These are phyloP conservation scores for Ochlodes sylvanus DNA, from an alignment of 2,888 invertebrate species.

Conservation along the genomic window DNA sequence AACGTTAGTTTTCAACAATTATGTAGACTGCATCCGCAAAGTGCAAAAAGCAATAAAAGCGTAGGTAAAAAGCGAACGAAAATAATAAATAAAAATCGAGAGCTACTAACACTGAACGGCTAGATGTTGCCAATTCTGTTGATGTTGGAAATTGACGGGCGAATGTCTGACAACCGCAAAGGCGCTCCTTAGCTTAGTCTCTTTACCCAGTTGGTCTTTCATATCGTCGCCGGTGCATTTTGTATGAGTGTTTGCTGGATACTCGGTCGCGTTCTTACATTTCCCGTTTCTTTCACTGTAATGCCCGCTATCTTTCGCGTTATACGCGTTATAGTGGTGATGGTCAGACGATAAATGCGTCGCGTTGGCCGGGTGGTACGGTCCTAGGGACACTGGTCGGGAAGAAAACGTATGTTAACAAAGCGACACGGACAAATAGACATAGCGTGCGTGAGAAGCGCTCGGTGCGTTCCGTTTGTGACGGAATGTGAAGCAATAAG, in stretches of 20 bases:
- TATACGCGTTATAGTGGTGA: conserved; percentile 78
- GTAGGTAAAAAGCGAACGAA: conserved; percentile 48
- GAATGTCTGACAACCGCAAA: conserved; percentile 87
- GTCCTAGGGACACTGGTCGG: conserved; percentile 80
- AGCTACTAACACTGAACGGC: conserved; percentile 88
- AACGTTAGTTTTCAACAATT: neutral
- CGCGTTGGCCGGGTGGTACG: conserved; percentile 79
- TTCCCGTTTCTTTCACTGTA: conserved; percentile 78
- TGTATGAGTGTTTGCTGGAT: conserved; percentile 80
- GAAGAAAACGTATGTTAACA: conserved; percentile 74
- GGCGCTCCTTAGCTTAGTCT: conserved; percentile 85
- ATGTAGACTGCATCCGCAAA: conserved; percentile 21
- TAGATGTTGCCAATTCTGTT: conserved; percentile 86
- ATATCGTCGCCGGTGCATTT: conserved; percentile 74
- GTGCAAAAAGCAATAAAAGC: conserved; percentile 44
- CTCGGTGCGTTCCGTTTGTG: conserved; percentile 35
- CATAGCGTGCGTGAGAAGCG: conserved; percentile 62
- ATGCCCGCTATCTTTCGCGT: conserved; percentile 81
- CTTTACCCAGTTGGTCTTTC: conserved; percentile 77
- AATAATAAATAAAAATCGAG: conserved; percentile 44
- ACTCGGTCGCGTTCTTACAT: conserved; percentile 73
- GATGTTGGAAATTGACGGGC: conserved; percentile 73
- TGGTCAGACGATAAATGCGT: conserved; percentile 78
- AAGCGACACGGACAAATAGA: conserved; percentile 78
- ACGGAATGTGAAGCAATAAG: conserved; percentile 52